Percentiles rank a stretch among this genome's conserved stretches.
These are phyloP conservation scores for Coronaproctus castanopsis DNA, from an alignment of 2,888 invertebrate species.

Conservation along the genomic window DNA sequence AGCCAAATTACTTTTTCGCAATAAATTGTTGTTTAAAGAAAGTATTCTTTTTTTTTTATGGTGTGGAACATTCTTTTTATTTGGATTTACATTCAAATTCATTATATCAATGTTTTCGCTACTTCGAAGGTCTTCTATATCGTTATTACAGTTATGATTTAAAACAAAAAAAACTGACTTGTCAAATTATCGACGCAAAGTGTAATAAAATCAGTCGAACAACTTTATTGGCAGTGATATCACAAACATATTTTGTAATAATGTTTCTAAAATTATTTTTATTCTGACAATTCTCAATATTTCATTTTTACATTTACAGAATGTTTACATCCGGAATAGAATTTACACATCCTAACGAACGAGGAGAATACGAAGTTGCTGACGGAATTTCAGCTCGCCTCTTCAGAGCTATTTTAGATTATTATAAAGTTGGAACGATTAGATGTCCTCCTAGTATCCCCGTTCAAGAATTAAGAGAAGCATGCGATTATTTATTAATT, in stretches of 20 bases:
- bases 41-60: no score
- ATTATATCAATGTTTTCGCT: no score
- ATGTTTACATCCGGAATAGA: slow-evolving; percentile 89
- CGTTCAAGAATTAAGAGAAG: slow-evolving; percentile 89
- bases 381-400: slow-evolving; percentile 91
- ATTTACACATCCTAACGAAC: slow-evolving; percentile 82
- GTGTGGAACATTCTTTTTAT: no score
- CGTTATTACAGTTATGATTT: no score
- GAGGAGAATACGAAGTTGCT: slow-evolving; percentile 92
- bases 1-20: no score
- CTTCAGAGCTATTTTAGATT: slow-evolving; percentile 86
- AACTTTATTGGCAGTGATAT: neutral
- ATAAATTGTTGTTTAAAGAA: no score
- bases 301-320: slow-evolving; percentile 29
- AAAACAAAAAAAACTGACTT: no score
- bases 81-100: no score
- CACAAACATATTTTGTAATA: neutral
- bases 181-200: neutral
- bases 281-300: neutral
- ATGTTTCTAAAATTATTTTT: neutral
- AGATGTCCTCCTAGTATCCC: slow-evolving; percentile 89
- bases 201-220: neutral
- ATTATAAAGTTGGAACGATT: slow-evolving; percentile 75
- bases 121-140: no score
- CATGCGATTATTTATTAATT: slow-evolving; percentile 93